Conservation (phyloP, 2,888 invertebrate species). For the Cheilosia urbana region DNA sequence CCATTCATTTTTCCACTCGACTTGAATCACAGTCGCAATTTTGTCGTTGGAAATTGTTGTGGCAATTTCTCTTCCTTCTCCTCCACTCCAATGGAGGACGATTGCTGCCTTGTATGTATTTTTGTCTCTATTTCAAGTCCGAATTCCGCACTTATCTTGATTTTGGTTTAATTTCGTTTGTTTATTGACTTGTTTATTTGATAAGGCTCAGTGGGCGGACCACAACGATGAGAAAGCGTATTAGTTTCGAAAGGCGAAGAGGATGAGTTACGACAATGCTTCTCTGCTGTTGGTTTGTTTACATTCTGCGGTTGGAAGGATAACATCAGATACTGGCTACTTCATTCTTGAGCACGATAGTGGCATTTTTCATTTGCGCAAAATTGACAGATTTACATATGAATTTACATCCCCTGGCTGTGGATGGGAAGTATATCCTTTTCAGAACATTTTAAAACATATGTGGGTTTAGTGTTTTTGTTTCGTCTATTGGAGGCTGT, state of each 20-base stretch:
- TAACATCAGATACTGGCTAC: conserved; percentile 33
- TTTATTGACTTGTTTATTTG: conserved; percentile 69
- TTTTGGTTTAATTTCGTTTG: conserved; percentile 63
- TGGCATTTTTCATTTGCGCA: conserved; percentile 44
- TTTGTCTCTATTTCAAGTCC: conserved; percentile 31
- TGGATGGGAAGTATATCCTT: neutral
- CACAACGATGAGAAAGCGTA: conserved; percentile 34
- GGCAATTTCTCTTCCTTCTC: conserved; percentile 41
- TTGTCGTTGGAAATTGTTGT: conserved; percentile 64
- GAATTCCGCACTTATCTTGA: conserved; percentile 65
- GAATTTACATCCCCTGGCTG: neutral
- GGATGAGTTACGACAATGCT: conserved; percentile 32
- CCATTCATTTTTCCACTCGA: conserved; percentile 65
- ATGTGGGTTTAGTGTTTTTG: too few relatives aligned
- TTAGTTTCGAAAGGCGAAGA: conserved; percentile 32
- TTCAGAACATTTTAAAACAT: neutral
- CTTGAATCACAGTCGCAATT: conserved; percentile 65
- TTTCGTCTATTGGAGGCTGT: too few relatives aligned
- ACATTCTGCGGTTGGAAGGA: conserved; percentile 48
- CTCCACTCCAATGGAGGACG: neutral
- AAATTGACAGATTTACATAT: conserved; percentile 8
- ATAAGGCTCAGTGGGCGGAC: conserved; percentile 38
- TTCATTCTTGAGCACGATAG: conserved; percentile 28
- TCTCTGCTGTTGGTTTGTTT: conserved; percentile 33
- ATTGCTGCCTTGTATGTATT: conserved; percentile 12